Base-by-base conservation (phyloP, 2,113 vertebrate species). In the Clarias macrocephalus region DNA sequence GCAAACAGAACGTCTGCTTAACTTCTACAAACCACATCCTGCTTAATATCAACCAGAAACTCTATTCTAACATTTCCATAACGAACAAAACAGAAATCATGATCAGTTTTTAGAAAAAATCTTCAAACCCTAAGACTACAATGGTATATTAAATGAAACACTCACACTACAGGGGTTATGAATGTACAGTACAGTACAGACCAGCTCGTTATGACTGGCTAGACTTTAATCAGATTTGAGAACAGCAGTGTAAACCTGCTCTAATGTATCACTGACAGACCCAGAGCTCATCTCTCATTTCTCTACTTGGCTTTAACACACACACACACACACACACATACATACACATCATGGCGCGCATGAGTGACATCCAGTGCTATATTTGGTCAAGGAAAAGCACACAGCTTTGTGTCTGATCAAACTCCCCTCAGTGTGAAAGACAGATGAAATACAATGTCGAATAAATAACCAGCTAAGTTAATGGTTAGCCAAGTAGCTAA, bases 361-460 rank as follows among this genome's bases (percentile, higher is more conserved):
- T 9, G n/a, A 25, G 48, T 21, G 23, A 33, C 65, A 33, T 19
- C 5, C 76, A 57, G 9, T 42, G 76, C 76, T 80, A 86, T 86
- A 80, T 80, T 80, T 80, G 85, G 76, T 80, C n/a, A 25, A 15
- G 28, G 12, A 68, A 66, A 56, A 9, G n/a, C n/a, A 59, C n/a
- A 80, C 77, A 42, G 54, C 76, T 42, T 15, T 33, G 28, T 86
- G 54, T 13, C n/a, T 37, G 37, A 2, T 16, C 48, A 23, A 30
- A 4, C 37, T 79, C n/a, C 13, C 33, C 25, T 18, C 57, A 60
- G 7, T 33, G 2, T 56, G 59, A 77, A 48, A 80, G 59, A 57
- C 60, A 33, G 9, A 30, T 52, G 19, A 57, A 73, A 72, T 11
- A 60, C 3, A 42, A 84, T 9, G 28, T n/a, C 54, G 21, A 75